These are phyloP conservation scores for Hemicrepidius hirtus DNA, from an alignment of 2,888 invertebrate species.

Conservation along the genomic window DNA sequence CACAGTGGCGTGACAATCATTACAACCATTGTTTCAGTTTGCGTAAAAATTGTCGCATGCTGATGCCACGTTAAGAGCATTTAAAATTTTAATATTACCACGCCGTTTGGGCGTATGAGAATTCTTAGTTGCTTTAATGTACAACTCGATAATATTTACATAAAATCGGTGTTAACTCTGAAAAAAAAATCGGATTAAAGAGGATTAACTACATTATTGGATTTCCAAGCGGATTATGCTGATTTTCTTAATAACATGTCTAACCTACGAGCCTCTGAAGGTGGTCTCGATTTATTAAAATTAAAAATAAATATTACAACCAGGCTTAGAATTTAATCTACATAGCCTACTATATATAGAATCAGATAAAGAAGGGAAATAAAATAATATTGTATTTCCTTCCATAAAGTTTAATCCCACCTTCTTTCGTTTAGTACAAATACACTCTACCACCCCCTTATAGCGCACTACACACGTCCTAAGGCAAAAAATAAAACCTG, in stretches of 20 bases:
- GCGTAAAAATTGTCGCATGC: conserved; percentile 30
- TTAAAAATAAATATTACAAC: no score
- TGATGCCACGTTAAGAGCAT: conserved; percentile 28
- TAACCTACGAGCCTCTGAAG: not conserved
- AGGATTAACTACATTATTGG: conserved; percentile 14
- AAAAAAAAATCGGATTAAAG: conserved; percentile 1
- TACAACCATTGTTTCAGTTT: conserved; percentile 25
- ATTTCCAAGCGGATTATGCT: conserved; percentile 11
- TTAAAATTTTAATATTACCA: conserved; percentile 26
- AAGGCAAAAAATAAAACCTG: no score
- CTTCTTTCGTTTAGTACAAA: no score
- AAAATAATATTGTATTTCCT: no score
- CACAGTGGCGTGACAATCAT: conserved; percentile 33
- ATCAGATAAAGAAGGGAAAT: no score
- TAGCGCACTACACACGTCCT: no score
- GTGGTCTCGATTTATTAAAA: conserved; percentile 9
- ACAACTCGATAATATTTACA: conserved; percentile 2
- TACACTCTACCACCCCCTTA: no score
- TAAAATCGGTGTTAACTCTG: conserved; percentile 3
- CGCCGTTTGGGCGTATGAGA: conserved; percentile 19
- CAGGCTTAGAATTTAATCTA: no score
- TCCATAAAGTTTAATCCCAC: no score
- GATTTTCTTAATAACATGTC: not conserved
- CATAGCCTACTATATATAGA: no score
- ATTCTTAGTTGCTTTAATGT: conserved; percentile 9